Conservation (phyloP, 2,113 vertebrate species). For the Rhadina sibilatrix region DNA sequence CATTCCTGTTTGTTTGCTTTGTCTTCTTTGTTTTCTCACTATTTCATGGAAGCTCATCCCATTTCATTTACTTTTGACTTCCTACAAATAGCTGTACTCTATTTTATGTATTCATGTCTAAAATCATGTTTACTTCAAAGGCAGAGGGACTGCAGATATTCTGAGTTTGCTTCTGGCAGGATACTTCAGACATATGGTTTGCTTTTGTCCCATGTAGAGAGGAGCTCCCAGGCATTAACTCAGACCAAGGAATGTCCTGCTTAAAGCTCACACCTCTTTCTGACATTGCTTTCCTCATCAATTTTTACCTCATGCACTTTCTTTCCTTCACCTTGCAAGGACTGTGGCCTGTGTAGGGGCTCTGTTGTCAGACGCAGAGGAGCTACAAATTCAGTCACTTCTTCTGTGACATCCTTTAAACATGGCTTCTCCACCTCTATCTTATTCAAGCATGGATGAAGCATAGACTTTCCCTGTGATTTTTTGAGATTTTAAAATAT, state of each 20-base stretch:
- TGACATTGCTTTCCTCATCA: background rate
- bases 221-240: background rate
- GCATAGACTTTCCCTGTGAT: background rate
- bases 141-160: background rate
- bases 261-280: background rate
- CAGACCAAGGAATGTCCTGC: background rate
- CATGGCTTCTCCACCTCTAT: background rate
- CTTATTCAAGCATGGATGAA: background rate
- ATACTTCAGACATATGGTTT: background rate
- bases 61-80: constrained; percentile 24
- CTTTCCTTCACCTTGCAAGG: background rate
- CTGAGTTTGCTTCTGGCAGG: background rate
- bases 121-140: constrained; percentile 20
- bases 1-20: constrained; percentile 17
- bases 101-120: constrained; percentile 1
- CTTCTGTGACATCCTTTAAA: background rate
- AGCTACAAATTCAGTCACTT: background rate
- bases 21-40: background rate
- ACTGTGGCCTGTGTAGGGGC: background rate
- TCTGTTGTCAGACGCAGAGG: background rate
- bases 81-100: constrained; percentile 5
- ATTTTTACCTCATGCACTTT: background rate
- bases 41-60: background rate
- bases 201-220: background rate
- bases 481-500: background rate